Percentiles rank a stretch among this genome's conserved stretches.
Evolutionary conservation across 2,888 invertebrate species (phyloP).

Genomic region (Dromius quadrimaculatus): DNA sequence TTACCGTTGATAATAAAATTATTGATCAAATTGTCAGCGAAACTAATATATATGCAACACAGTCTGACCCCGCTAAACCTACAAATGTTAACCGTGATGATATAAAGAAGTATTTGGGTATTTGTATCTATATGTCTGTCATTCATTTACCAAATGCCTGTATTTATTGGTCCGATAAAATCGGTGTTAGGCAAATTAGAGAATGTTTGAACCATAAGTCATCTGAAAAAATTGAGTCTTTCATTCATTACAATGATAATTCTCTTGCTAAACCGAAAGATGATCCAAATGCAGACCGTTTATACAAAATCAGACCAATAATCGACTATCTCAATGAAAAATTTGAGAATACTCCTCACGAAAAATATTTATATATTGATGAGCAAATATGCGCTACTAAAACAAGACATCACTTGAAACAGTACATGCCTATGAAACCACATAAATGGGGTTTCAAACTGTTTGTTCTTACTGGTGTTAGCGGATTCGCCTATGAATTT

Average conservation of each 20-base stretch:
- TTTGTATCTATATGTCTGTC: conserved; percentile 57
- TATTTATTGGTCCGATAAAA: conserved; percentile 55
- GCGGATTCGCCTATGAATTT: conserved; percentile 59
- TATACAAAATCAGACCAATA: no score
- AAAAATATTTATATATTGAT: conserved; percentile 56
- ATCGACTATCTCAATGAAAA: no score
- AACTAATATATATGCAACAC: conserved; percentile 47
- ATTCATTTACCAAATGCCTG: conserved; percentile 47
- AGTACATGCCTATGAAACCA: conserved; percentile 62
- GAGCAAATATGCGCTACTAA: no score
- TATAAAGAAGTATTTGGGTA: conserved; percentile 53
- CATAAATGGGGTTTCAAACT: conserved; percentile 62
- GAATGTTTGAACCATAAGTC: conserved; percentile 56
- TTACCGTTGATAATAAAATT: no score
- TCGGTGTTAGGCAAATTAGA: conserved; percentile 55
- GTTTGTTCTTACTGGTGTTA: conserved; percentile 57
- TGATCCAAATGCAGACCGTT: conserved; percentile 53
- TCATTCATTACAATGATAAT: conserved; percentile 57
- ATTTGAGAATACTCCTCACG: conserved; percentile 54
- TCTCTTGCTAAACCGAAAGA: conserved; percentile 3
- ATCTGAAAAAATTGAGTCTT: conserved; percentile 56
- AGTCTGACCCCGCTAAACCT: conserved; percentile 44
- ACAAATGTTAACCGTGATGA: conserved; percentile 8
- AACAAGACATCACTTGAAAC: no score
- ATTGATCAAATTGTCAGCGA: conserved; percentile 43